These are phyloP conservation scores for Hirtodrosophila alboralis DNA, from an alignment of 2,888 invertebrate species.

Conservation along the genomic window DNA sequence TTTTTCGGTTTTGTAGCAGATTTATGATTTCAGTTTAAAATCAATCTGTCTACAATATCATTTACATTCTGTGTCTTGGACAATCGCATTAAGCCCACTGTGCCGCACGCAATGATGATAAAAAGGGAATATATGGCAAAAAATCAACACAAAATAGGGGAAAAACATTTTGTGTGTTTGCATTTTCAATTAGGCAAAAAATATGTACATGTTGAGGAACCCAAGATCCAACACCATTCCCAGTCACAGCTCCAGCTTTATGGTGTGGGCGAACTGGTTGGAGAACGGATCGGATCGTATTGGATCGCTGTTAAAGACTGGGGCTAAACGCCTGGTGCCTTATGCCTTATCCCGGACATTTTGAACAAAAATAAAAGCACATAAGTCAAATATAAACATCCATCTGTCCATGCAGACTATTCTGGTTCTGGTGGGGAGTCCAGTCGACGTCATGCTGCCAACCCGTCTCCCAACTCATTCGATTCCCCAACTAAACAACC, in stretches of 20 bases:
- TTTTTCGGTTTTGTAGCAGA: background rate
- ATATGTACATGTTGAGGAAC: slow-evolving; percentile 5
- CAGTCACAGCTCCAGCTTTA: slow-evolving; percentile 2
- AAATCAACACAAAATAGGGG: slow-evolving; percentile 12
- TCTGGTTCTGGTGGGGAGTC: slow-evolving; percentile 48
- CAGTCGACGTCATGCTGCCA: slow-evolving; percentile 37
- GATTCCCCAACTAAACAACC: slow-evolving; percentile 11
- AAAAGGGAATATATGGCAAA: slow-evolving; percentile 17
- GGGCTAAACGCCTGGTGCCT: slow-evolving; percentile 10
- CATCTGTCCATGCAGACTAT: slow-evolving; percentile 50
- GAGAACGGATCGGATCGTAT: background rate
- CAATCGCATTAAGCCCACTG: slow-evolving; percentile 1
- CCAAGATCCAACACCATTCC: slow-evolving; percentile 8
- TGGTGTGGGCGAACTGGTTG: slow-evolving; percentile 27
- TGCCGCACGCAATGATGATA: slow-evolving; percentile 15
- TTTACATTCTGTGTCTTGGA: background rate
- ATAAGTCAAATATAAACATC: slow-evolving; percentile 76
- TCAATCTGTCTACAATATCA: too few relatives aligned
- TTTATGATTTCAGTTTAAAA: too few relatives aligned
- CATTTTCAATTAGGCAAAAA: slow-evolving; percentile 38
- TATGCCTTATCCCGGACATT: slow-evolving; percentile 33
- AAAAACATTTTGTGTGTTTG: too few relatives aligned
- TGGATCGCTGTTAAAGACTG: background rate
- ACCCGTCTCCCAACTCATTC: slow-evolving; percentile 32
- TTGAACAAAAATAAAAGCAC: slow-evolving; percentile 58